These are phyloP conservation scores for Ceratitis capitata DNA, from an alignment of 1,140 invertebrate species.

Conservation along the genomic window DNA sequence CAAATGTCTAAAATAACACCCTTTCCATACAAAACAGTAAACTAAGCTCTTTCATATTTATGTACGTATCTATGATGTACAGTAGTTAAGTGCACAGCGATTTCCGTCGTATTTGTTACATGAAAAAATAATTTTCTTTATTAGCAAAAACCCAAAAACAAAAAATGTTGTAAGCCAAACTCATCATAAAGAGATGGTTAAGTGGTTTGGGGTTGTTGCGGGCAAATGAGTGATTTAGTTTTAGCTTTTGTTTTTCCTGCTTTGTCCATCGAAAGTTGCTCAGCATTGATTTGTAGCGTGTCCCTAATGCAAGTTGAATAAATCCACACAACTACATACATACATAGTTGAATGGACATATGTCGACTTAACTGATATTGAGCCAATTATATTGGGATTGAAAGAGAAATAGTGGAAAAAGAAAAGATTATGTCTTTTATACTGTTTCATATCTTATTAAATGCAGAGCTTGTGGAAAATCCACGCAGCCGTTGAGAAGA, in stretches of 20 bases:
- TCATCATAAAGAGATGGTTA: neutral
- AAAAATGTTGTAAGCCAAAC: neutral
- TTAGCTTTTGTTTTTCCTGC: too few species aligned
- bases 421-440: neutral
- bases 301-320: neutral
- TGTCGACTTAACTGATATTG: neutral
- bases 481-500: too few species aligned
- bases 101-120: slow-evolving; percentile 27
- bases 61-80: too few species aligned
- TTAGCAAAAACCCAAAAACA: slow-evolving; percentile 35
- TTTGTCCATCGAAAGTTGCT: neutral
- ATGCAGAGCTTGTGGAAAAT: neutral
- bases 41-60: neutral
- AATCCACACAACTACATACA: too few species aligned
- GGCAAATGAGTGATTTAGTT: slow-evolving; percentile 30
- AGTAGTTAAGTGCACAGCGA: slow-evolving; percentile 10
- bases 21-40: neutral
- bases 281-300: neutral
- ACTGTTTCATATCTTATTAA: neutral
- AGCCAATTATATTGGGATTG: neutral
- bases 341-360: too few species aligned
- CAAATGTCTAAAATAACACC: neutral
- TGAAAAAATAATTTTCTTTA: slow-evolving; percentile 35
- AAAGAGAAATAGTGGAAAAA: too few species aligned
- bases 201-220: neutral